Conservation (phyloP, 2,888 invertebrate species). For the Caenorhabditis virilis region DNA sequence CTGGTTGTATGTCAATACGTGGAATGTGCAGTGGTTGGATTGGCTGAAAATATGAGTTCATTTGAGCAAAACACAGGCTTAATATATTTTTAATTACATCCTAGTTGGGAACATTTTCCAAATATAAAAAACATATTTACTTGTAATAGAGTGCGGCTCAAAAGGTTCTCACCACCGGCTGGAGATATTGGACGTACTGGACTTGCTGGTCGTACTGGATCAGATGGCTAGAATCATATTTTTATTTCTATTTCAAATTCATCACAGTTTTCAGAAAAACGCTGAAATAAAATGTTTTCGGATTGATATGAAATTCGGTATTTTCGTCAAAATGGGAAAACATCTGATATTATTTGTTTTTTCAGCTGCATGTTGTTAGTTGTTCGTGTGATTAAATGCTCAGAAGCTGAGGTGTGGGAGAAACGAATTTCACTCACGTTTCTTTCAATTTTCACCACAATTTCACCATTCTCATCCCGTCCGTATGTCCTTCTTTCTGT, state of each 20-base stretch:
- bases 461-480: constrained; percentile 63
- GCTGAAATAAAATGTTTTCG: constrained; percentile 2
- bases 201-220: constrained; percentile 62
- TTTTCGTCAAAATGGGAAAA: constrained; percentile 3
- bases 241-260: constrained; percentile 7
- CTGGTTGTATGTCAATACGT: constrained; percentile 52
- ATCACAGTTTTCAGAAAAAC: constrained; percentile 4
- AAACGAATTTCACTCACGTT: constrained; percentile 41
- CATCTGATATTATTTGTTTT: too few species aligned
- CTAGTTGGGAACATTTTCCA: background rate
- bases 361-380: too few species aligned
- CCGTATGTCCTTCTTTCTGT: constrained; percentile 64
- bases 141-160: constrained; percentile 29
- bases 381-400: too few species aligned
- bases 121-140: constrained; percentile 16
- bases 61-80: background rate
- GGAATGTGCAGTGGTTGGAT: constrained; percentile 60
- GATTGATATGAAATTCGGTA: too few species aligned
- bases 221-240: constrained; percentile 49
- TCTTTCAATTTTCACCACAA: constrained; percentile 64
- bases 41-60: constrained; percentile 34
- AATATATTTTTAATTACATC: background rate
- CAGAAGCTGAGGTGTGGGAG: background rate
- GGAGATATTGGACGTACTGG: constrained; percentile 59
- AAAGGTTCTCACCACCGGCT: constrained; percentile 31